Conservation (phyloP, 2,888 invertebrate genomes). For the Apamea monoglypha region DNA sequence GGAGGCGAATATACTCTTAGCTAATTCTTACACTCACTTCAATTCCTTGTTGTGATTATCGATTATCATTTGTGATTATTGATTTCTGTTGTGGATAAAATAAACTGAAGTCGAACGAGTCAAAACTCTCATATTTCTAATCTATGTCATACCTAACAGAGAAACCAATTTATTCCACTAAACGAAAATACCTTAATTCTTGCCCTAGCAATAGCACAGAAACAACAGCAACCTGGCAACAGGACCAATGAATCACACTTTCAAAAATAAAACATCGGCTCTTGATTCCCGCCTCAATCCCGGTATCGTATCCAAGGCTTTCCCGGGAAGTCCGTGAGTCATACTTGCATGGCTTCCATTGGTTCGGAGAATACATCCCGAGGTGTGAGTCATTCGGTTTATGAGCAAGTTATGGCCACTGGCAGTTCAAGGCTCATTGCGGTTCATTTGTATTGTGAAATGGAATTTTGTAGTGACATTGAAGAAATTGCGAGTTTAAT, state of each 20-base stretch:
- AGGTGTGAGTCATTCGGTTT: constrained; percentile 56
- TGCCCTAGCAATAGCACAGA: background rate
- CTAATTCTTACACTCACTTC: too few relatives aligned
- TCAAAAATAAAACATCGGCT: constrained; percentile 26
- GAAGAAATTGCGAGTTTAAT: constrained; percentile 7
- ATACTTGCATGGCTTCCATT: constrained; percentile 40
- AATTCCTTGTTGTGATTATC: too few relatives aligned
- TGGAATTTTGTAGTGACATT: constrained; percentile 39
- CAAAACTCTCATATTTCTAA: too few relatives aligned
- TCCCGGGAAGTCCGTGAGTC: constrained; percentile 61
- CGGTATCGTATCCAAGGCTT: constrained; percentile 53
- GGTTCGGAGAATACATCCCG: constrained; percentile 59
- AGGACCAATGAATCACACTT: constrained; percentile 29
- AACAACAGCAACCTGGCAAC: too few relatives aligned
- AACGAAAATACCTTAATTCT: background rate
- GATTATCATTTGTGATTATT: too few relatives aligned
- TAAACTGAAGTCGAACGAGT: too few relatives aligned
- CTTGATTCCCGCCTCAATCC: constrained; percentile 39
- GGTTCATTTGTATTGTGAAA: constrained; percentile 25
- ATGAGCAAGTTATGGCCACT: constrained; percentile 41
- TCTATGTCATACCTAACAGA: too few relatives aligned
- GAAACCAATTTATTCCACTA: background rate
- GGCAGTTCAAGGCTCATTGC: constrained; percentile 52
- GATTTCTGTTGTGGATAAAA: too few relatives aligned
- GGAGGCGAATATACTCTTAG: too few relatives aligned